Conservation (phyloP, 2,797 vertebrate species). For the Muscicapa comitata region DNA sequence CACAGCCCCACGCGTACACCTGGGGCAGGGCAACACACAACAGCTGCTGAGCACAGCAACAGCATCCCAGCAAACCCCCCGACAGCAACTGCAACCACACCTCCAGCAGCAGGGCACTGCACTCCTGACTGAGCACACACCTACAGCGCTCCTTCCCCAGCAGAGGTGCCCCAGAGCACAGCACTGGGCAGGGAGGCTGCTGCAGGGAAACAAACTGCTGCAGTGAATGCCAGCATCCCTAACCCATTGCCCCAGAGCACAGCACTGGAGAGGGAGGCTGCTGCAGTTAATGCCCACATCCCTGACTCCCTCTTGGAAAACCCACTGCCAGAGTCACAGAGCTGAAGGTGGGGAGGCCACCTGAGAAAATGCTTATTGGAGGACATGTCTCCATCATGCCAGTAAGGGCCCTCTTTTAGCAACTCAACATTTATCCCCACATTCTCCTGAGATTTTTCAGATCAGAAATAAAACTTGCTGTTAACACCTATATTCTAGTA, state of each 20-base stretch:
- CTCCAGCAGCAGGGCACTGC: not conserved
- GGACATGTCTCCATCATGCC: rapidly evolving
- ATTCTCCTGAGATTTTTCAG: not conserved
- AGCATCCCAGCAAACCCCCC: not conserved
- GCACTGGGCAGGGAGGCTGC: no score
- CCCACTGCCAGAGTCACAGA: not conserved
- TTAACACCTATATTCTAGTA: not conserved
- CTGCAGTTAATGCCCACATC: not conserved
- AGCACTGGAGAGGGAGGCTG: not conserved
- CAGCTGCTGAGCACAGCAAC: not conserved
- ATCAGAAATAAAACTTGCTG: not conserved
- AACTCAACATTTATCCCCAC: not conserved
- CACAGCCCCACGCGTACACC: conserved; percentile 84
- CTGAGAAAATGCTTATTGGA: not conserved
- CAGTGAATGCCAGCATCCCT: no score
- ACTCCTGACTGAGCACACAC: not conserved
- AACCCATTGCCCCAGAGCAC: not conserved
- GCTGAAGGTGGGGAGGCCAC: not conserved
- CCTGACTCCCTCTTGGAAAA: not conserved
- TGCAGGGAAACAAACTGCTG: no score
- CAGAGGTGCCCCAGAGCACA: not conserved
- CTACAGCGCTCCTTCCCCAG: not conserved
- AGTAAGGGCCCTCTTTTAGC: not conserved
- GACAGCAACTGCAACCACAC: not conserved
- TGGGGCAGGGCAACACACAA: conserved; percentile 43